phyloP scores from a whole-genome alignment of 1,140 invertebrate species.

The Drosophila repleta region DNA sequence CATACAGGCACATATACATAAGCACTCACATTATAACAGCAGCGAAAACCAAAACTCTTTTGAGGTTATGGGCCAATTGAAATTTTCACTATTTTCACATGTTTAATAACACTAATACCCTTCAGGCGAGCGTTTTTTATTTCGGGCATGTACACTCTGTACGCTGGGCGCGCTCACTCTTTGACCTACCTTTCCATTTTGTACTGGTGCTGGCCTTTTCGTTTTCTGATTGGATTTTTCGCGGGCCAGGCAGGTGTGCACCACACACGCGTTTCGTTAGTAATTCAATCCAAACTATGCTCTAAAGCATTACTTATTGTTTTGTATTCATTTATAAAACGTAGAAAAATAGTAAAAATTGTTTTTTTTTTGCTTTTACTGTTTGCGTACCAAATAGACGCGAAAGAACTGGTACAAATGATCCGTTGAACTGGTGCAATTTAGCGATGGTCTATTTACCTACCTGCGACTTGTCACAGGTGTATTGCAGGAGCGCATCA shows the following conservation, averaged over 20 bases:
- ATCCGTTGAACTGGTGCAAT: slow-evolving; percentile 45
- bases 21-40: slow-evolving; percentile 55
- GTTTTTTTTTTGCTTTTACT: slow-evolving; percentile 70
- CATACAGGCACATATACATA: slow-evolving; percentile 34
- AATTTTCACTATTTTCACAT: slow-evolving; percentile 73
- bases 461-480: slow-evolving; percentile 48
- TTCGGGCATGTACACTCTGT: slow-evolving; percentile 62
- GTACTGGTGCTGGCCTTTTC: slow-evolving; percentile 65
- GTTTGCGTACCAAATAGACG: slow-evolving; percentile 71
- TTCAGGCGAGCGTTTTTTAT: slow-evolving; percentile 21
- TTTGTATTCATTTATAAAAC: slow-evolving; percentile 76
- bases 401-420: slow-evolving; percentile 56
- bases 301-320: slow-evolving; percentile 64
- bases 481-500: slow-evolving; percentile 11
- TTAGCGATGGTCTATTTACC: slow-evolving; percentile 35
- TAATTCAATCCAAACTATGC: slow-evolving; percentile 39
- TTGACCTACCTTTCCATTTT: slow-evolving; percentile 83
- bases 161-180: slow-evolving; percentile 52
- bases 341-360: slow-evolving; percentile 77
- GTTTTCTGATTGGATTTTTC: slow-evolving; percentile 60
- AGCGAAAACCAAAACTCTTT: slow-evolving; percentile 73
- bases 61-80: slow-evolving; percentile 72
- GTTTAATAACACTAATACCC: slow-evolving; percentile 39
- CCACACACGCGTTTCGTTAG: slow-evolving; percentile 35
- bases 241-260: slow-evolving; percentile 38